phyloP scores from a whole-genome alignment of 92 coral and sea anemone species.

The Paragorgia papillata region DNA sequence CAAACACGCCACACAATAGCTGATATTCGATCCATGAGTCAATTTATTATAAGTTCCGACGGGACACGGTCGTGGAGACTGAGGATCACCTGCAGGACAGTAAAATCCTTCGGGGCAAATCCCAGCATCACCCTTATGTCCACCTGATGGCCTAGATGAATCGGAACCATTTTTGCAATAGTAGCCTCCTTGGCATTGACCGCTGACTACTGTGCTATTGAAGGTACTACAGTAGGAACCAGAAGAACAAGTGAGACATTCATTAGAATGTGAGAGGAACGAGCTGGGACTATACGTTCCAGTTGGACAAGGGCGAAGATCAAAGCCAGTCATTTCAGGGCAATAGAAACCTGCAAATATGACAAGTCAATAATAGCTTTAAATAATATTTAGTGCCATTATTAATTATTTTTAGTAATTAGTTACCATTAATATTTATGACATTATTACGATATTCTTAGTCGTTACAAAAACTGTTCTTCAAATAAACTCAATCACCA shows the following conservation, averaged over 20 bases:
- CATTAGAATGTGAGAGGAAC: constrained; percentile 66
- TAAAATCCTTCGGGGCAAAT: constrained; percentile 87
- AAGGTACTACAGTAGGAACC: constrained; percentile 79
- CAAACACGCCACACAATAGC: constrained; percentile 75
- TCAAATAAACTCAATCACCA: too few relatives aligned
- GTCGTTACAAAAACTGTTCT: too few relatives aligned
- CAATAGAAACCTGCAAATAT: constrained; percentile 81
- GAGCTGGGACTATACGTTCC: constrained; percentile 89
- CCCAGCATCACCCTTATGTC: constrained; percentile 91
- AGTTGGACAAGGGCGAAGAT: constrained; percentile 88
- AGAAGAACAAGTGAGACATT: constrained; percentile 83
- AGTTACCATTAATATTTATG: too few relatives aligned
- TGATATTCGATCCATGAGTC: constrained; percentile 63
- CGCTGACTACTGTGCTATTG: constrained; percentile 76
- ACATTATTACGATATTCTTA: too few relatives aligned
- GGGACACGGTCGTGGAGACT: constrained; percentile 88
- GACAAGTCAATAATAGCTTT: neutral
- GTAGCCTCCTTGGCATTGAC: constrained; percentile 84
- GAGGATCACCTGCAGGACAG: constrained; percentile 74
- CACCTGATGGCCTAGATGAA: constrained; percentile 81
- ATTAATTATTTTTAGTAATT: too few relatives aligned
- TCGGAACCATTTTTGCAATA: constrained; percentile 97
- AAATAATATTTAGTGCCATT: too few relatives aligned
- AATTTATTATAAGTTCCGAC: constrained; percentile 87
- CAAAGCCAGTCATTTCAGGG: constrained; percentile 80